phyloP scores from a whole-genome alignment of 2,113 vertebrate species.

The Strix uralensis region DNA sequence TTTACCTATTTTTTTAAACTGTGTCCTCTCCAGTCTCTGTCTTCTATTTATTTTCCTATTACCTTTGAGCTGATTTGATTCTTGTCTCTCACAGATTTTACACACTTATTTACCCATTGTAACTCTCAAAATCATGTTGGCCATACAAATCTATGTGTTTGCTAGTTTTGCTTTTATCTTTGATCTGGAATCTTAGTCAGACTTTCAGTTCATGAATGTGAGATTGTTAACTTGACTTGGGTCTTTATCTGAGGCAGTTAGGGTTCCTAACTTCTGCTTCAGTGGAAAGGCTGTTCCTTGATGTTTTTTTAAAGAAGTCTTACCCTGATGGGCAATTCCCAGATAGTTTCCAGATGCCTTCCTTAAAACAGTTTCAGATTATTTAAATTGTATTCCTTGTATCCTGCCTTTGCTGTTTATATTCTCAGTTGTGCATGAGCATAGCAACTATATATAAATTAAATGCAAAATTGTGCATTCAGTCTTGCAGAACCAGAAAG shows the following conservation, averaged over 20 bases:
- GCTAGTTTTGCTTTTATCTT: neutral
- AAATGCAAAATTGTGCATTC: neutral
- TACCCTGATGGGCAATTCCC: neutral
- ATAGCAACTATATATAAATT: neutral
- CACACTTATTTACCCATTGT: neutral
- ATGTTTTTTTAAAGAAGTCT: neutral
- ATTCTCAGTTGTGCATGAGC: neutral
- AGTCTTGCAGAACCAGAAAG: neutral
- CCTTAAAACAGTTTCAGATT: neutral
- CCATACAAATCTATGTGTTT: neutral
- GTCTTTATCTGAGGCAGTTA: neutral
- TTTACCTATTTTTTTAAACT: neutral
- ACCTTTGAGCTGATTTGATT: neutral
- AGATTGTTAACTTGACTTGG: neutral
- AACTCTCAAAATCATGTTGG: neutral
- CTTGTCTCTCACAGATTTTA: neutral
- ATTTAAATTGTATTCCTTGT: neutral
- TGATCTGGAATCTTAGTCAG: neutral
- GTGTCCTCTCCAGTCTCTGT: neutral
- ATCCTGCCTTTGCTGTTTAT: neutral
- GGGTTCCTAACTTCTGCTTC: neutral
- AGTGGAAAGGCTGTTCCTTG: neutral
- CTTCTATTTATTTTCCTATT: neutral
- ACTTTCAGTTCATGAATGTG: neutral
- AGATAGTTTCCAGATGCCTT: neutral